Base-by-base conservation (phyloP, 2,888 invertebrate species). In the Poecilobothrus nobilitatus region DNA sequence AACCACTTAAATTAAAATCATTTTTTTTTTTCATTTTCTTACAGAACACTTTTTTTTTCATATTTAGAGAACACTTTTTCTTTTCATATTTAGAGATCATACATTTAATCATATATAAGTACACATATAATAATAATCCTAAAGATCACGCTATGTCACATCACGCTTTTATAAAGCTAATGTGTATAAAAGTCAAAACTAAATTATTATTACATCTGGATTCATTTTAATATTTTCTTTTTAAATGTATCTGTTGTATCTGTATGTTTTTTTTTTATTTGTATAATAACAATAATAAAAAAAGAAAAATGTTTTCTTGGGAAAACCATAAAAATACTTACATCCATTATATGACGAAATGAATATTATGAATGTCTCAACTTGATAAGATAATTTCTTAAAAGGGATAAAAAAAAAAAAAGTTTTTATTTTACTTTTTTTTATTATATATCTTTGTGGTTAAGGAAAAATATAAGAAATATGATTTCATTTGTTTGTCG, bases 351-450 rank as follows among this genome's bases (percentile, higher is more conserved):
- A 53, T 53, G 53, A 53, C 18, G 53, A 53, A 18, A 53, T 53
- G 18, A 53, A 53, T 53, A 53, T 53, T 53, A 53, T 53, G 53
- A 53, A 53, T 53, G 53, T 53, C 53, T 53, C 53, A 53, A 53
- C 53, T 53, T 53, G 53, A 53, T 53, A 53, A 53, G 53, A 53
- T 12, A 53, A 53, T 53, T 53, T 53, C 53, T 53, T 53, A 12
- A 12, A n/a, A 27, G 27, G 27, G 27, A 27, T 27, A 27, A 27
- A 27, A 27, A 27, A n/a, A n/a, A n/a, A n/a, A n/a, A 10, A 9
- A 44, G 6, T 44, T 44, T 15, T 12, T 44, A 10, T 44, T 44
- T 44, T 18, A 18, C 15, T 18, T 53, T 18, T 41, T 12, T 41
- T 41, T 12, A 41, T 12, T n/a, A n/a, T n/a, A n/a, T n/a, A 37